Evolutionary conservation across 2,888 invertebrate species (phyloP), one percentile per base, ranked within the genome.

Genomic region (Diaprepes abbreviatus): DNA sequence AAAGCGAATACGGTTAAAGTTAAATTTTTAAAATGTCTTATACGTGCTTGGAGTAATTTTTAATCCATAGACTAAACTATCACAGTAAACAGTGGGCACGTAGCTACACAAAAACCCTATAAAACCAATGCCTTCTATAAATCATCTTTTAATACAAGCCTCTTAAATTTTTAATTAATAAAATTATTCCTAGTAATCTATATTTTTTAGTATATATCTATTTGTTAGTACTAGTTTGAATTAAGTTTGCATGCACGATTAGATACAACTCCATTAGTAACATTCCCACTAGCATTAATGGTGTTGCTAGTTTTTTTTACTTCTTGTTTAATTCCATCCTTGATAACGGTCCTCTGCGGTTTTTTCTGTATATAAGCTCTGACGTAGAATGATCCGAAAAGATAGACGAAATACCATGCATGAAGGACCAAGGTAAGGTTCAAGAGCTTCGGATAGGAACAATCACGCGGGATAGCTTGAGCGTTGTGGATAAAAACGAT

Each of bases 371-470:
- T 85, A 80, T 93, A 93, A 74, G 87, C 91, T 67, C 86, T 86
- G 57, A 90, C 85, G 81, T 93, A 94, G 82, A 94, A 94, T 66
- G 89, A 88, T 35, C 91, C 91, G 76, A 94, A 94, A 84, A 94
- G 88, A 77, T 93, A 93, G 4, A 92, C 86, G 83, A 94, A 94
- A 50, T 92, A 85, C 0, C 87, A 84, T 3, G 93, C 88, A 79
- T 93, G 92, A 36, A 90, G 82, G 0, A 87, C 83, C 3, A 94
- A 84, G 1, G 93, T 83, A 50, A 88, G 85, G 65, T 89, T 88
- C 74, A 93, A 88, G 14, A 85, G 77, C 78, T 91, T 93, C 0
- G 93, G 93, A 78, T 91, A 93, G 79, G 89, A 87, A 83, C 92
- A 92, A 71, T 88, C 89, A 16, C 88, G 85, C 81, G 92, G 89